Evolutionary conservation across 2,888 invertebrate species (phyloP), one percentile per base, ranked within the genome.

Genomic region (Listrodromus nycthemerus): DNA sequence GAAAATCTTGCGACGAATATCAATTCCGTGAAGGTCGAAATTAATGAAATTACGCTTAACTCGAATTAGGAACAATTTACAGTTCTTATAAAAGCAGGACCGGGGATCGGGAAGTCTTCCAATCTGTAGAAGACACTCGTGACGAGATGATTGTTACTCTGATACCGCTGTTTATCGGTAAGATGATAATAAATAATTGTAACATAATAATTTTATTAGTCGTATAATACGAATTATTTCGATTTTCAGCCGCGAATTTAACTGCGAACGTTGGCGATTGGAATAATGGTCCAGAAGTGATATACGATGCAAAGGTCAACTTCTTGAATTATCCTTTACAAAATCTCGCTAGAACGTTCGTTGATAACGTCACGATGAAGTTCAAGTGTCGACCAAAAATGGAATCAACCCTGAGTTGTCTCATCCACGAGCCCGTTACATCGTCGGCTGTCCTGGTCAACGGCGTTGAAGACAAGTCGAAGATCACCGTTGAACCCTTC

Each of bases 291-390:
- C 81, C 75, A 5, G 78, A 79, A 69, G 58, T 83, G 10, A 55
- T 70, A 3, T 85, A 85, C 71, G 79, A 83, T 63, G 81, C 79
- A 13, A 78, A 67, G 1, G 73, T 81, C 61, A 45, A 83, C 2
- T 78, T 71, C 48, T 6, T 50, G 50, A 21, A 45, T 7, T 65
- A 30, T 21, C 5, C 21, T 10, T 5, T 30, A 5, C 13, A 61
- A 13, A 27, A 69, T 5, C 41, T 19, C 65, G 4, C n/a, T 41
- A 63, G n/a, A 65, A 58, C 52, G 27, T 5, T 16, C 16, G 21
- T 41, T 16, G 41, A 45, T 10, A 48, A 61, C 48, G 27, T 63
- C 30, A 41, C 19, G 16, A 73, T 52, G 24, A 76, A 76, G 41
- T 63, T 84, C 21, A 70, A 63, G 70, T 84, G 83, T 77, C 73